Evolutionary conservation across 2,888 invertebrate species (phyloP).

Genomic region (Endomychus coccineus): DNA sequence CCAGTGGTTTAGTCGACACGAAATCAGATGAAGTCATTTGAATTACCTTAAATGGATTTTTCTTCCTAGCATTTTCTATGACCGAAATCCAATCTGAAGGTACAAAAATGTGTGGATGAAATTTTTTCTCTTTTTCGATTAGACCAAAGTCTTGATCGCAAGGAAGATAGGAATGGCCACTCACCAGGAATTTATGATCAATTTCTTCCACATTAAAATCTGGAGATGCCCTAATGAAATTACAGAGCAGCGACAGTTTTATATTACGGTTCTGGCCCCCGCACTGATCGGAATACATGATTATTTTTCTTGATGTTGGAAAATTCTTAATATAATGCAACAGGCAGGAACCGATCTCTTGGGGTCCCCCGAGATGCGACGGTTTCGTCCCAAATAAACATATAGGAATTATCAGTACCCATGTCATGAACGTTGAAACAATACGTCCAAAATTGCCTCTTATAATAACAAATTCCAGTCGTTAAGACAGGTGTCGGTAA

Average conservation of each 20-base stretch:
- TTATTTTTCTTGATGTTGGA: conserved; percentile 18
- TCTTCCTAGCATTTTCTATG: conserved; percentile 8
- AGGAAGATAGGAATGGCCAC: conserved; percentile 18
- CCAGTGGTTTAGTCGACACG: conserved; percentile 13
- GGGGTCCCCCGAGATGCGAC: too few species aligned
- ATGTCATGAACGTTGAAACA: conserved; percentile 26
- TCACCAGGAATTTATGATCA: conserved; percentile 19
- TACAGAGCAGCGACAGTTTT: conserved; percentile 21
- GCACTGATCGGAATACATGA: conserved; percentile 20
- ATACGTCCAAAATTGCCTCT: conserved; percentile 28
- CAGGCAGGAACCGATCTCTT: conserved; percentile 25
- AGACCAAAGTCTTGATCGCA: conserved; percentile 10
- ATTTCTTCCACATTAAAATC: conserved; percentile 16
- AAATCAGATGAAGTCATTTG: conserved; percentile 18
- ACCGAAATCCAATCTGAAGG: conserved; percentile 12
- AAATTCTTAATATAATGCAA: conserved; percentile 20
- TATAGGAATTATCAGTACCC: conserved; percentile 21
- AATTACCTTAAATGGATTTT: conserved; percentile 11
- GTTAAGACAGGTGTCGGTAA: conserved; percentile 26
- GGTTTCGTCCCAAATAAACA: conserved; percentile 28
- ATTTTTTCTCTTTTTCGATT: conserved; percentile 9
- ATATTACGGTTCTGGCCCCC: conserved; percentile 25
- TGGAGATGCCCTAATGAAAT: conserved; percentile 20
- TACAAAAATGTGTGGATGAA: conserved; percentile 8
- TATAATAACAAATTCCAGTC: conserved; percentile 26